Conservation (phyloP, 1,140 invertebrate genomes). For the Macrocentrus cingulum region DNA sequence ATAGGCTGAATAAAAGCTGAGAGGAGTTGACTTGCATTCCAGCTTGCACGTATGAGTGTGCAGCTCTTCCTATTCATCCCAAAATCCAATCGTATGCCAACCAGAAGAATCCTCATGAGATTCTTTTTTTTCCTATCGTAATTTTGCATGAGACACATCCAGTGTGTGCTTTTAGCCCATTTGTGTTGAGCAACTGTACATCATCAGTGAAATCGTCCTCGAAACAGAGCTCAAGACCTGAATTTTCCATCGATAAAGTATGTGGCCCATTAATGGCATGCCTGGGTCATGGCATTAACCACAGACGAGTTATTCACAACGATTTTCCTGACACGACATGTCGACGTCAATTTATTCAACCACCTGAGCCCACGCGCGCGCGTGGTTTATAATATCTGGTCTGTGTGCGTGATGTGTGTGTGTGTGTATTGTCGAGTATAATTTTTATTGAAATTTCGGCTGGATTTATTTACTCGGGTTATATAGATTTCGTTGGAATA, state of each 20-base stretch:
- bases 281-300: not conserved
- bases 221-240: not conserved
- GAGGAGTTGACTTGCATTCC: not conserved
- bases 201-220: not conserved
- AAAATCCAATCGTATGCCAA: constrained; percentile 10
- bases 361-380: too few species aligned
- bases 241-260: constrained; percentile 3
- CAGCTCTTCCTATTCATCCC: not conserved
- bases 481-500: too few species aligned
- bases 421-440: too few species aligned
- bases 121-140: too few species aligned
- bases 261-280: not conserved
- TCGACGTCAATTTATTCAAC: constrained; percentile 1
- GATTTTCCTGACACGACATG: not conserved
- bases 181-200: too few species aligned
- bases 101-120: not conserved
- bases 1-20: constrained; percentile 3
- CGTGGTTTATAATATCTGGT: not conserved
- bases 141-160: too few species aligned
- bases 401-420: too few species aligned
- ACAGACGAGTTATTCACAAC: not conserved
- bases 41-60: not conserved
- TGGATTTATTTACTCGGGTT: too few species aligned
- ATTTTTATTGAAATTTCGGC: too few species aligned
- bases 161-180: too few species aligned